Evolutionary conservation across 2,113 vertebrate genomes (phyloP).

Genomic region (Caranx melampygus): DNA sequence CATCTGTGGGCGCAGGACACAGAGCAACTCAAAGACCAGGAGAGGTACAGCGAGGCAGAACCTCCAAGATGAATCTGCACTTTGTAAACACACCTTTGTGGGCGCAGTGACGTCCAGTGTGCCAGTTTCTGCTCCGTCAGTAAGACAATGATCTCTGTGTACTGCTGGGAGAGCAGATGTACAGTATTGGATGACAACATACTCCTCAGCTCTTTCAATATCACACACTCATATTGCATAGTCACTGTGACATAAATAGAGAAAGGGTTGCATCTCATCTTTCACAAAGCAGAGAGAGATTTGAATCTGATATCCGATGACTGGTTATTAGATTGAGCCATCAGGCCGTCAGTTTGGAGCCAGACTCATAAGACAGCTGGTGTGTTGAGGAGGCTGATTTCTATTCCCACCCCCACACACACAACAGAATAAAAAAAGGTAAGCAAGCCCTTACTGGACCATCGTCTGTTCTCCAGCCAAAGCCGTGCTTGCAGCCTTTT

Average conservation of each 20-base stretch:
- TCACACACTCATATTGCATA: constrained; percentile 59
- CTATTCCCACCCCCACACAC: constrained; percentile 43
- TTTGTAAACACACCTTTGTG: constrained; percentile 58
- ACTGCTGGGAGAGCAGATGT: constrained; percentile 61
- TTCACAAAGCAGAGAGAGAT: constrained; percentile 64
- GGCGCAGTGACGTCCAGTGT: constrained; percentile 17
- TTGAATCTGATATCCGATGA: constrained; percentile 67
- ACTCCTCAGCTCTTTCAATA: constrained; percentile 53
- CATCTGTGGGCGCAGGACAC: constrained; percentile 6
- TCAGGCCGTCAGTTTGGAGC: constrained; percentile 70
- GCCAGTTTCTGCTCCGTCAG: constrained; percentile 20
- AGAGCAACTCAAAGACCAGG: not conserved
- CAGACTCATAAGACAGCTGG: constrained; percentile 61
- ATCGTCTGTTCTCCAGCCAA: constrained; percentile 40
- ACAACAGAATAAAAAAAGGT: constrained; percentile 23
- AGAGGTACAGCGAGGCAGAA: not conserved
- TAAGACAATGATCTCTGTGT: constrained; percentile 62
- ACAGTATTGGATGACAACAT: constrained; percentile 69
- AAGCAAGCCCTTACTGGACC: constrained; percentile 45
- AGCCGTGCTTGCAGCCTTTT: constrained; percentile 28
- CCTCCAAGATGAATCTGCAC: constrained; percentile 4
- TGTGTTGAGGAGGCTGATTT: constrained; percentile 51
- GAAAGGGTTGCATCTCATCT: constrained; percentile 63
- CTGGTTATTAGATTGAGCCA: constrained; percentile 73
- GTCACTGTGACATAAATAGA: constrained; percentile 69